Evolutionary conservation across 2,888 invertebrate species (phyloP), one percentile per base, ranked within the genome.

Genomic region (Druceiella hillmani): DNA sequence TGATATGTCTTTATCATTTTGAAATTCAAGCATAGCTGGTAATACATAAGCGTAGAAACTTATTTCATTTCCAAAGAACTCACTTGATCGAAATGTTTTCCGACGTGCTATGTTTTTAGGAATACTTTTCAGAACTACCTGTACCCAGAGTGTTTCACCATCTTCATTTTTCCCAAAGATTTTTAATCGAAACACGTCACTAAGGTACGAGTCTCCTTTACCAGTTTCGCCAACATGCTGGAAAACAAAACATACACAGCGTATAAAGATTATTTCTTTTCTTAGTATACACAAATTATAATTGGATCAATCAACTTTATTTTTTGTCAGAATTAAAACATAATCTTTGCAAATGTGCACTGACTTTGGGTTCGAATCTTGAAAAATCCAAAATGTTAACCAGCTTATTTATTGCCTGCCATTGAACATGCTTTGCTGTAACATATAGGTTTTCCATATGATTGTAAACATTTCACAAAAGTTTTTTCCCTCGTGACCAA

Each of bases 11-110:
- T 63, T 68, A 2, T 48, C 55, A 0, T 60, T 46, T 49, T 71
- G 69, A 36, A 72, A 76, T 24, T 65, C 53, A 1, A 74, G 50
- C 40, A 77, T 48, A 2, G 49, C 59, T 5, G 74, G 71, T 44
- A 76, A 58, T 2, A 74, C 68, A 43, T 58, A 59, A 24, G 63
- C 61, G 55, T 85, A 86, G 55, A 85, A 84, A 34, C 64, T 61
- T 1, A 80, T 79, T 59, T 86, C 85, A 52, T 84, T 85, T 43
- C 64, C 63, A 51, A 85, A 86, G 55, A 84, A 85, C 31, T 80
- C 81, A 3, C 65, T 53, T 24, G 78, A 80, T 38, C 78, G 68
- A 49, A 74, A 85, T 0, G 84, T 77, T 16, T 79, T 76, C 1
- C 78, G 69, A 16, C 83, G 61, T 1, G 75, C 77, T 2, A 75